Evolutionary conservation across 2,797 vertebrate species (phyloP), one percentile per base, ranked within the genome.

Genomic region (Rousettus madagascariensis): DNA sequence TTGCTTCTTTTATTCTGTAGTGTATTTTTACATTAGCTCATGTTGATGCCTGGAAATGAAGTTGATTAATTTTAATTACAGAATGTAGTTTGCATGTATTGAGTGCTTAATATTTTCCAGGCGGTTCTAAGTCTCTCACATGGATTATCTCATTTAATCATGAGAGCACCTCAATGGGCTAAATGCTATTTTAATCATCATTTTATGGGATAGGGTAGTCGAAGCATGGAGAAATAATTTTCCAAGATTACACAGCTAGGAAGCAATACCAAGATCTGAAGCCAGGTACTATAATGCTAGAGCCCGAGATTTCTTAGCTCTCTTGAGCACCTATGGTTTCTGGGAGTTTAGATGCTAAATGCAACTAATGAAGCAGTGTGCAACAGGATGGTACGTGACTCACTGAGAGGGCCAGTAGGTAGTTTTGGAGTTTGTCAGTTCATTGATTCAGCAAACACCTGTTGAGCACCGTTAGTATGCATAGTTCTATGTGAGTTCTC

Each of bases 61-160:
- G 33, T 43, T 30, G 68, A 15, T 57, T 84, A 51, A 61, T 96
- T 92, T 92, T 90, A 90, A 74, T 71, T 36, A 57, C 49, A 66
- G 61, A 78, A 68, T 49, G 51, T 46, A 38, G 20, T 51, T 33
- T 59, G 36, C 2, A 3, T 8, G 28, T 87, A 24, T 33, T 26
- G 30, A 94, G 43, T 66, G 38, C 69, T 91, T 61, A 38, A 9
- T 66, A 49, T 69, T 84, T 84, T 20, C 59, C 36, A 38, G 38
- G 24, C 24, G 61, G 5, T 72, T 63, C 68, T 87, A 28, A 80
- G 38, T 77, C 38, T 85, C 65, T 91, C 26, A 12, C 28, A 4
- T 84, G 36, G 69, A 51, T 91, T 36, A 61, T 92, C 46, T 66
- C 46, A 65, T 69, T 74, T 66, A 66, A 51, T 94, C 80, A 80